Evolutionary conservation across 2,113 vertebrate genomes (phyloP), one percentile per base, ranked within the genome.

Genomic region (Vulpes vulpes): DNA sequence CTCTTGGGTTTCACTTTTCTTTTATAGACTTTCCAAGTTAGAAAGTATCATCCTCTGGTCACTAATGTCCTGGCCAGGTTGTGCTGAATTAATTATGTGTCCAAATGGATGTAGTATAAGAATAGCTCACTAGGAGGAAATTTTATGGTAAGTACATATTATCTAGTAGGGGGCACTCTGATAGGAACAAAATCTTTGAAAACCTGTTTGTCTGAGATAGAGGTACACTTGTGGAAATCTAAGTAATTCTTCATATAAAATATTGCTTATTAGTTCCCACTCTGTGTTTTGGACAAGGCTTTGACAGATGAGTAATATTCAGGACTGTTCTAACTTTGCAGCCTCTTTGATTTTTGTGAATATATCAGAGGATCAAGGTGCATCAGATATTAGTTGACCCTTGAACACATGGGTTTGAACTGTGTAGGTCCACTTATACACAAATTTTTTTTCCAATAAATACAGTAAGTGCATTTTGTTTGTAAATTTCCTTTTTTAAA

Each of bases 101-200:
- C 27, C 67, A 82, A 32, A 65, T 71, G 38, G 35, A 78, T 88
- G 0, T 65, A 83, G 53, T 86, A 53, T 4, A 22, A 94, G 53
- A 88, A 65, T 9, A 89, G 43, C 57, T 95, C 89, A 89, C 62
- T 67, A 43, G 65, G 49, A 93, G 8, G 51, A 84, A 95, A 83
- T 53, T 92, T 55, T 62, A 64, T 84, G 12, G 76, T 59, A 59
- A 35, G 7, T 93, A 67, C n/a, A 38, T 76, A 84, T 95, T 27
- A 22, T 67, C 22, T 84, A 27, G 20, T 76, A 74, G 55, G 23
- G 91, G 81, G 14, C 25, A 78, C 49, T 94, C 2, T 91, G 25
- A 74, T 67, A 64, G 62, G 51, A 65, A 67, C 67, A 49, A 25
- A 91, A 32, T 89, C 35, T 93, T 81, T 17, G 57, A 92, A 92